Conservation (phyloP, 1,140 invertebrate genomes). For the Temnothorax curvispinosus region DNA sequence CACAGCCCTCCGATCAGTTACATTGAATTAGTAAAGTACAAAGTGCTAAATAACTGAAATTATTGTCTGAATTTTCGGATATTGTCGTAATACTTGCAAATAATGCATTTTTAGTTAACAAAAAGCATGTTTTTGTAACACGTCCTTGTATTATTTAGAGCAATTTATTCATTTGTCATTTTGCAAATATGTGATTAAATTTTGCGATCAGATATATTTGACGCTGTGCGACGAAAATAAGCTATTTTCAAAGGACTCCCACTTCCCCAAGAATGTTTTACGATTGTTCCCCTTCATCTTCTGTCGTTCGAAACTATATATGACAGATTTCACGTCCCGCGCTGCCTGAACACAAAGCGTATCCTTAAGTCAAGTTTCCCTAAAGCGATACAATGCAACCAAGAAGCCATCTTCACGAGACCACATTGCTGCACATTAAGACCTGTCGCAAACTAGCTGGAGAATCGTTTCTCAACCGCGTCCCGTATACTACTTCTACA, state of each 20-base stretch:
- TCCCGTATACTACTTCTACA: constrained; percentile 45
- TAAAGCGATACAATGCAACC: constrained; percentile 54
- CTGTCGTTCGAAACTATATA: constrained; percentile 34
- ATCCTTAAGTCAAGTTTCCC: constrained; percentile 63
- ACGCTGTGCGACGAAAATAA: not conserved
- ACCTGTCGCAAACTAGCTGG: constrained; percentile 55
- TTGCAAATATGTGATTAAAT: not conserved
- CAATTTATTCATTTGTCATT: not conserved
- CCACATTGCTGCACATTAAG: constrained; percentile 61
- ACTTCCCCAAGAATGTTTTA: not conserved
- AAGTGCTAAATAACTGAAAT: not conserved
- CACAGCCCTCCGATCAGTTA: not conserved
- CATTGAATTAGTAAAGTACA: not conserved
- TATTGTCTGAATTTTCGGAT: not conserved
- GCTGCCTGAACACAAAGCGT: constrained; percentile 49
- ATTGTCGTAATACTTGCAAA: not conserved
- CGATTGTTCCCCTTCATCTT: not conserved
- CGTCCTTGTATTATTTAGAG: not conserved
- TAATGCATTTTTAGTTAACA: not conserved
- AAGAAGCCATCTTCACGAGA: constrained; percentile 55
- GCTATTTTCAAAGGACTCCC: constrained; percentile 11
- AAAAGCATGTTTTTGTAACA: not conserved
- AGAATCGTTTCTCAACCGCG: constrained; percentile 61
- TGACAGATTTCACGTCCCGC: constrained; percentile 62
- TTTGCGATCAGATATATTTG: not conserved